These are phyloP conservation scores for Morpho deidamia DNA, from an alignment of 2,888 invertebrate genomes.

Conservation along the genomic window DNA sequence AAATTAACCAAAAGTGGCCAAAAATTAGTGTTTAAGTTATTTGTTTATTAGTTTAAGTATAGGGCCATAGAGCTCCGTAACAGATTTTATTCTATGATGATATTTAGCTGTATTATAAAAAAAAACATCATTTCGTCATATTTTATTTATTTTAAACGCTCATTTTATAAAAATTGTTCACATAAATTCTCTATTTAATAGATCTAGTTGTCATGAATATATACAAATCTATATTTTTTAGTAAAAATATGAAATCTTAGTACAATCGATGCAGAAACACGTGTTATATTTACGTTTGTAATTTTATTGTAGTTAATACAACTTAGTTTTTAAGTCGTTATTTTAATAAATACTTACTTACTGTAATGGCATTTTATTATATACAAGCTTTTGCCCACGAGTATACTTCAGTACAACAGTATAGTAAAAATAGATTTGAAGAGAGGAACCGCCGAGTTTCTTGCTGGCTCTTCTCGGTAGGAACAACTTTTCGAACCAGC, in stretches of 20 bases:
- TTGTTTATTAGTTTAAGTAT: neutral
- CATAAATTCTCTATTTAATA: too few species aligned
- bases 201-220: too few species aligned
- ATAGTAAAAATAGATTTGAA: too few species aligned
- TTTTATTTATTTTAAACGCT: conserved; percentile 14
- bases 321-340: conserved; percentile 32
- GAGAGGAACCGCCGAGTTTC: too few species aligned
- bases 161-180: neutral
- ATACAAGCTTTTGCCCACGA: neutral
- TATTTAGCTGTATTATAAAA: neutral
- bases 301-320: conserved; percentile 6
- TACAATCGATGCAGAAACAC: too few species aligned
- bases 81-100: conserved; percentile 2
- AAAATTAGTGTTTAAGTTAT: conserved; percentile 15
- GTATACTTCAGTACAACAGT: too few species aligned
- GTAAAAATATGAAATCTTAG: too few species aligned
- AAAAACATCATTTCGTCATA: neutral
- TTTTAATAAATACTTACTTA: conserved; percentile 45
- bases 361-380: conserved; percentile 28
- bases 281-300: conserved; percentile 11
- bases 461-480: too few species aligned
- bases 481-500: too few species aligned
- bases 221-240: too few species aligned
- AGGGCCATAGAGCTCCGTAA: neutral
- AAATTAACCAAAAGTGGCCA: conserved; percentile 12